Evolutionary conservation across 2,113 vertebrate species (phyloP).

Genomic region (Eurypyga helias): DNA sequence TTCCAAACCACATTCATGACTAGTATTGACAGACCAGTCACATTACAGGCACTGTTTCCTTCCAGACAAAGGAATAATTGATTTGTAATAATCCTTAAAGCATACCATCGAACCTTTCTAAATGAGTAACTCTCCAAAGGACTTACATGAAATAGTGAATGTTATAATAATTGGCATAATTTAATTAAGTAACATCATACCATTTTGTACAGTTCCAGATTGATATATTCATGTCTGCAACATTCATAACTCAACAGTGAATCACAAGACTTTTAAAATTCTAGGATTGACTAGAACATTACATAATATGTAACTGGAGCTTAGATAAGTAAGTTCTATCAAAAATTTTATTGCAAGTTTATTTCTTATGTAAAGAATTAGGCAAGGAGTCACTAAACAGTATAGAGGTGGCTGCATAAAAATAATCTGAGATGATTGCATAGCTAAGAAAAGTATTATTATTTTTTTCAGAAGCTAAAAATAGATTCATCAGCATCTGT

Average conservation of each 20-base stretch:
- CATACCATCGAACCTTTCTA: not conserved
- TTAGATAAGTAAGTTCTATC: not conserved
- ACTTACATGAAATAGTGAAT: not conserved
- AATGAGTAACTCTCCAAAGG: not conserved
- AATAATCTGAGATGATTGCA: not conserved
- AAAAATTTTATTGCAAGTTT: not conserved
- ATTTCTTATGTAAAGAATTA: not conserved
- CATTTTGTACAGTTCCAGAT: not conserved
- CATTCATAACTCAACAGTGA: not conserved
- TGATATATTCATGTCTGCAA: not conserved
- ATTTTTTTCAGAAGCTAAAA: not conserved
- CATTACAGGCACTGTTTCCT: not conserved
- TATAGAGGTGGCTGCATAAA: not conserved
- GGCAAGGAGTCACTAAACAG: not conserved
- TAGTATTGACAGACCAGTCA: slow-evolving; percentile 58
- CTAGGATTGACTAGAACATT: not conserved
- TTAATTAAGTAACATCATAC: not conserved
- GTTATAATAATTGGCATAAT: not conserved
- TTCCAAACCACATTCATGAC: slow-evolving; percentile 45
- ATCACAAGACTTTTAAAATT: not conserved
- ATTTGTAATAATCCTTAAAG: slow-evolving; percentile 44
- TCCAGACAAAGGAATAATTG: not conserved
- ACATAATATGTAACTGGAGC: not conserved
- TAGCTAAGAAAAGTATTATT: not conserved
- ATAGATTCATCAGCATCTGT: not conserved